phyloP scores from a whole-genome alignment of 2,888 invertebrate species.

The Melanchra persicariae region DNA sequence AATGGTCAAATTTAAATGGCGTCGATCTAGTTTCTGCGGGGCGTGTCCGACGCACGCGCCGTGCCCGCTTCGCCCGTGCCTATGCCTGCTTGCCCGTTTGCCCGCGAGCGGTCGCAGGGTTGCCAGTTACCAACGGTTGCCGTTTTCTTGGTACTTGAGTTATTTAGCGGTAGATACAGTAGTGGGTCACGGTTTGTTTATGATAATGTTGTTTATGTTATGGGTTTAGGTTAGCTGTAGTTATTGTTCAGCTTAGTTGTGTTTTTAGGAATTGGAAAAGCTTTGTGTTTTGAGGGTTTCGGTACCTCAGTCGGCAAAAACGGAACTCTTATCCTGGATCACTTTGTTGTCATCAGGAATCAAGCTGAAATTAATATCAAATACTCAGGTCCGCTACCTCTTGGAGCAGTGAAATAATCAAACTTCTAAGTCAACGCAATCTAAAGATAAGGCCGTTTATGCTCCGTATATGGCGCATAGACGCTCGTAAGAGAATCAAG shows the following conservation, averaged over 20 bases:
- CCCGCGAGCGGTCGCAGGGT: constrained; percentile 73
- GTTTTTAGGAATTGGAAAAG: not conserved
- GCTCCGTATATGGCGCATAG: no score
- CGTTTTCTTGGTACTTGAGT: constrained; percentile 19
- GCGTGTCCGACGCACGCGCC: constrained; percentile 81
- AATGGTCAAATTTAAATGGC: constrained; percentile 81
- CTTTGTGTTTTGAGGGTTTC: no score
- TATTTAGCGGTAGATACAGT: constrained; percentile 32
- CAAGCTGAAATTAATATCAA: no score
- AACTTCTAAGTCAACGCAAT: no score
- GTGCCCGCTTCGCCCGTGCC: constrained; percentile 67
- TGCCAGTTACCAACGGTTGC: constrained; percentile 33
- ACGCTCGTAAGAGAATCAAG: no score
- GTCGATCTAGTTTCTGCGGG: constrained; percentile 78
- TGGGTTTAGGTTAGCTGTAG: not conserved
- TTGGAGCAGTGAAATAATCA: no score
- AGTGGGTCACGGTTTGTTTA: constrained; percentile 46
- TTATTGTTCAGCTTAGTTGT: not conserved
- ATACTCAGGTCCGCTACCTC: no score
- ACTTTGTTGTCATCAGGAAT: no score
- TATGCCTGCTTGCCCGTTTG: constrained; percentile 72
- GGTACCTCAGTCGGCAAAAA: no score
- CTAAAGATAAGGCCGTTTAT: no score
- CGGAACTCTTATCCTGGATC: no score
- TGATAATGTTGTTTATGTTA: constrained; percentile 30